Conservation (phyloP, 2,888 invertebrate genomes). For the Nomada lathburiana region DNA sequence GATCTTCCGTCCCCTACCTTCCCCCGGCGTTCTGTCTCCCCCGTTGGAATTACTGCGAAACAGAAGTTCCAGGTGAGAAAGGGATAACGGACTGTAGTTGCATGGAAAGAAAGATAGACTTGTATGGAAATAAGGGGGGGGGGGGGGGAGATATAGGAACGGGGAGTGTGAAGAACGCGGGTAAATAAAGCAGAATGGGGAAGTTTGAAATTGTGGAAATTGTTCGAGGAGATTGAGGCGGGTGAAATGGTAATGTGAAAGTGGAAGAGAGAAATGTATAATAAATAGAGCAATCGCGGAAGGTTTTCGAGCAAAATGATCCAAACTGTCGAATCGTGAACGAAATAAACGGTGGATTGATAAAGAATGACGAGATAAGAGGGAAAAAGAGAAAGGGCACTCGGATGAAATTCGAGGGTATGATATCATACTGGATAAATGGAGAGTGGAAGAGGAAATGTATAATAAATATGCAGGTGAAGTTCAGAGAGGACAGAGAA, state of each 20-base stretch:
- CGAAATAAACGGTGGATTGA: too few relatives aligned
- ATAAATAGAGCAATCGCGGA: too few relatives aligned
- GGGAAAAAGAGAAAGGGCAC: not conserved
- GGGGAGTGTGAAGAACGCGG: not conserved
- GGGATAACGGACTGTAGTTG: conserved; percentile 28
- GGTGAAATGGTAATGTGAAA: too few relatives aligned
- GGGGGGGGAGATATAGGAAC: not conserved
- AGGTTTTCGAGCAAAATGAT: too few relatives aligned
- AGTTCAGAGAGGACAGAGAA: not conserved
- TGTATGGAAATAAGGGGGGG: not conserved
- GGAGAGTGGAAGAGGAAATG: not conserved
- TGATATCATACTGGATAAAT: not conserved
- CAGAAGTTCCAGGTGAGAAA: conserved; percentile 19
- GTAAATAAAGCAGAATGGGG: not conserved
- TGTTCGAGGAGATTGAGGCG: too few relatives aligned
- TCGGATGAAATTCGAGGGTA: not conserved
- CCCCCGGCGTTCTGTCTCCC: not conserved
- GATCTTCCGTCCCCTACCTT: not conserved
- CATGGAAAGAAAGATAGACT: not conserved
- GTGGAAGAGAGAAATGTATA: too few relatives aligned
- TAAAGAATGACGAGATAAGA: not conserved
- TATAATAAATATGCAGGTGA: not conserved
- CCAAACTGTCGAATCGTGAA: too few relatives aligned
- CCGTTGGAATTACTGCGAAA: conserved; percentile 33
- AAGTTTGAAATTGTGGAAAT: too few relatives aligned